phyloP scores from a whole-genome alignment of 2,888 invertebrate genomes.

The Agrilus mali region DNA sequence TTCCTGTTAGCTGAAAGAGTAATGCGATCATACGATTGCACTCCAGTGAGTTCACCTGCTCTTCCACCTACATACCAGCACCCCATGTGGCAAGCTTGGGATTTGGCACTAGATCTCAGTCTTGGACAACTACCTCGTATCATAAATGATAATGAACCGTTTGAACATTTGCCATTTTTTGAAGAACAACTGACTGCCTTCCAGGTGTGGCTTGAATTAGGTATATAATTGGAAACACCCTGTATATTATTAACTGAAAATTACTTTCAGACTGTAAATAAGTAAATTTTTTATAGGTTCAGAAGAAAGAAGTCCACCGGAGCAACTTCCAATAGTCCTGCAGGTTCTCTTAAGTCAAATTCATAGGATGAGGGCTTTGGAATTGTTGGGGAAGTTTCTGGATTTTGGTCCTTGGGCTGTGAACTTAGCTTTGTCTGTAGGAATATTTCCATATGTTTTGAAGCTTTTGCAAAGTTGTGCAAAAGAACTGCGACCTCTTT shows the following conservation, averaged over 20 bases:
- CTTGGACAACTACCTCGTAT: slow-evolving; percentile 79
- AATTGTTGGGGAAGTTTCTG: slow-evolving; percentile 84
- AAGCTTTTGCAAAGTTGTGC: slow-evolving; percentile 93
- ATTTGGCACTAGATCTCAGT: slow-evolving; percentile 88
- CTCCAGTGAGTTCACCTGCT: slow-evolving; percentile 85
- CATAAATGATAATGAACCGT: slow-evolving; percentile 46
- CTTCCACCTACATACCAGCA: slow-evolving; percentile 84
- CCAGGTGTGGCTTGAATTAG: slow-evolving; percentile 84
- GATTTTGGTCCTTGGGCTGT: slow-evolving; percentile 96
- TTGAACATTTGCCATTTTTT: slow-evolving; percentile 82
- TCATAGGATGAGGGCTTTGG: slow-evolving; percentile 88
- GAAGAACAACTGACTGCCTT: slow-evolving; percentile 97
- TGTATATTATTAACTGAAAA: neutral
- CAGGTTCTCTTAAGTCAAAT: slow-evolving; percentile 69
- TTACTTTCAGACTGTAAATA: neutral
- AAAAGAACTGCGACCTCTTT: slow-evolving; percentile 76
- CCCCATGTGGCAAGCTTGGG: slow-evolving; percentile 97
- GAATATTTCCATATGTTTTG: slow-evolving; percentile 97
- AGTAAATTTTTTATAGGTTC: slow-evolving; percentile 32
- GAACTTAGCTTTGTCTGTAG: slow-evolving; percentile 88
- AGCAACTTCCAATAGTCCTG: slow-evolving; percentile 93
- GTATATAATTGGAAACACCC: slow-evolving; percentile 26
- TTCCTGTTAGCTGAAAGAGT: slow-evolving; percentile 94
- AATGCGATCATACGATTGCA: slow-evolving; percentile 92
- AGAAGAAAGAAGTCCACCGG: slow-evolving; percentile 72